These are phyloP conservation scores for Vandiemenella viatica DNA, from an alignment of 2,888 invertebrate species.

Conservation along the genomic window DNA sequence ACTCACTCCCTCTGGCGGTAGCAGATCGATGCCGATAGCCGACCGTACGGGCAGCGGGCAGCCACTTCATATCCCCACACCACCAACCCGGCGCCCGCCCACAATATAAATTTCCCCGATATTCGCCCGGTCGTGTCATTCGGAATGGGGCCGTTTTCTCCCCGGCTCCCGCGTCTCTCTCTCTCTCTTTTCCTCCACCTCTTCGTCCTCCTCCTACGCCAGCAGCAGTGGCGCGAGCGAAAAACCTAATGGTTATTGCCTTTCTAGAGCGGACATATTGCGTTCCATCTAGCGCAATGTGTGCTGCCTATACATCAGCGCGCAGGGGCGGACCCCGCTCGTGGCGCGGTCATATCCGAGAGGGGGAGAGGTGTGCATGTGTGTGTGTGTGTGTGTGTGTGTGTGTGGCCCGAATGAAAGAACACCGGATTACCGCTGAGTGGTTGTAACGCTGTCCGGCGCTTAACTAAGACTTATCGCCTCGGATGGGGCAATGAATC, in stretches of 20 bases:
- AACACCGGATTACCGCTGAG: constrained; percentile 1
- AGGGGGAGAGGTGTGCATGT: background rate
- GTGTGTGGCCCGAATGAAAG: constrained; percentile 9
- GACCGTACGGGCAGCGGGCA: too few species aligned
- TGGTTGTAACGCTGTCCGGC: background rate
- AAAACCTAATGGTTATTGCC: constrained; percentile 45
- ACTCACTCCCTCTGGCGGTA: background rate
- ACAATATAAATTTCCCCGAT: constrained; percentile 39
- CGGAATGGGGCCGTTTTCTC: constrained; percentile 44
- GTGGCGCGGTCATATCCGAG: background rate
- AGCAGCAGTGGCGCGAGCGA: background rate
- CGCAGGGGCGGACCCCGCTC: background rate
- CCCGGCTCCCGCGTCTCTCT: constrained; percentile 1
- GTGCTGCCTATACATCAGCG: constrained; percentile 39
- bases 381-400: background rate
- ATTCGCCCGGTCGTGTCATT: constrained; percentile 43
- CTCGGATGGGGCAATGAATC: too few species aligned
- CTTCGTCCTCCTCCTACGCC: background rate
- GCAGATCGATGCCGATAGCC: too few species aligned
- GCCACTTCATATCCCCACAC: background rate
- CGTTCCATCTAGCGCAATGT: constrained; percentile 43
- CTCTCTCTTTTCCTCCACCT: background rate
- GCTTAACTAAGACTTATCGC: background rate
- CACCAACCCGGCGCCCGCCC: constrained; percentile 7
- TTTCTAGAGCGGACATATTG: constrained; percentile 42